A percentile compares a stretch with the other conserved stretches of the same genome.
These are phyloP conservation scores for Ormyrus rosae DNA, from an alignment of 2,888 invertebrate genomes.

Conservation along the genomic window DNA sequence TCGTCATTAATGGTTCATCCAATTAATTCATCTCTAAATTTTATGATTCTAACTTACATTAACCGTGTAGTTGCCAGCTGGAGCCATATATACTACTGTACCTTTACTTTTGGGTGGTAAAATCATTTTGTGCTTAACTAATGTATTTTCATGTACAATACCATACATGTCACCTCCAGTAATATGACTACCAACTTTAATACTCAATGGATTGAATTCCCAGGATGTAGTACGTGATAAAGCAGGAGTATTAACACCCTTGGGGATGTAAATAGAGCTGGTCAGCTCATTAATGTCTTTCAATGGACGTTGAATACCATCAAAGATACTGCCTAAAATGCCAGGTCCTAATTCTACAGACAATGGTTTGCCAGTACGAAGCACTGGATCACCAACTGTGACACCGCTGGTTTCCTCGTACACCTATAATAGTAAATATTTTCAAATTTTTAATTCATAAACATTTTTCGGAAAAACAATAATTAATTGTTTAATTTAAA, in stretches of 20 bases:
- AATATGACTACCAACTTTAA: slow-evolving; percentile 96
- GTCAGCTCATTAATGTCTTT: slow-evolving; percentile 97
- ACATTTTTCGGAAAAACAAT: slow-evolving; percentile 1
- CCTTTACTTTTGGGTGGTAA: slow-evolving; percentile 96
- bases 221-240: slow-evolving; percentile 88
- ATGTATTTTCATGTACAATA: slow-evolving; percentile 96
- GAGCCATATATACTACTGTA: slow-evolving; percentile 96
- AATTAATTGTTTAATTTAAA: neutral
- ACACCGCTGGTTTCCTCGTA: slow-evolving; percentile 98
- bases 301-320: slow-evolving; percentile 99
- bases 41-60: slow-evolving; percentile 81
- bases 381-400: slow-evolving; percentile 98
- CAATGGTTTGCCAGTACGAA: slow-evolving; percentile 98
- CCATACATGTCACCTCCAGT: slow-evolving; percentile 99
- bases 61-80: slow-evolving; percentile 94
- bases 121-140: slow-evolving; percentile 98
- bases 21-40: neutral
- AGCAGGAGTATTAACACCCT: slow-evolving; percentile 97
- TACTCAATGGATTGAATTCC: slow-evolving; percentile 93
- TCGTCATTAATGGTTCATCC: neutral
- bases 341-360: slow-evolving; percentile 99
- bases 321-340: slow-evolving; percentile 99
- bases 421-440: slow-evolving; percentile 77
- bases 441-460: neutral
- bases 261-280: slow-evolving; percentile 98